phyloP scores from a whole-genome alignment of 2,888 invertebrate species.

The Tenthredo mesomela region DNA sequence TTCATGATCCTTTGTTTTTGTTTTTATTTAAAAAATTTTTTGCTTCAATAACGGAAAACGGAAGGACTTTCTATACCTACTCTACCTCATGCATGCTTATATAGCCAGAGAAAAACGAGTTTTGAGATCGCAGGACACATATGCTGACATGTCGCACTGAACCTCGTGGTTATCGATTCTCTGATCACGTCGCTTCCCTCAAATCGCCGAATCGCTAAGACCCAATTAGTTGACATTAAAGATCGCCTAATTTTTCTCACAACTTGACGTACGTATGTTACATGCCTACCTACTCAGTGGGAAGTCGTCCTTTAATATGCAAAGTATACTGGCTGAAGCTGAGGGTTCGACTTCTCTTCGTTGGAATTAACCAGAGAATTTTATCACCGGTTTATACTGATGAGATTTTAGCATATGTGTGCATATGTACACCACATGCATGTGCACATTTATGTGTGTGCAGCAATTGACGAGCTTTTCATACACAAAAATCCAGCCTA shows the following conservation, averaged over 20 bases:
- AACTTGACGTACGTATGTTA: not conserved
- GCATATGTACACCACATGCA: not conserved
- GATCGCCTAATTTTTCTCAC: not conserved
- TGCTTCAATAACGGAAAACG: constrained; percentile 30
- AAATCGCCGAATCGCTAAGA: not conserved
- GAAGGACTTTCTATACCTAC: not conserved
- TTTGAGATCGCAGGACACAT: too few species aligned
- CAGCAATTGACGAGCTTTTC: not conserved
- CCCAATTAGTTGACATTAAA: not conserved
- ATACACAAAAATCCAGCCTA: not conserved
- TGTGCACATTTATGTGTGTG: not conserved
- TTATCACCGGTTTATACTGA: not conserved
- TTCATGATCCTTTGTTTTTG: not conserved
- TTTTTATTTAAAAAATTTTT: constrained; percentile 19
- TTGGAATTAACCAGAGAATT: not conserved
- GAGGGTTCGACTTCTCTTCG: not conserved
- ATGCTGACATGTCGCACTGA: not conserved
- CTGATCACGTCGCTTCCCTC: too few species aligned
- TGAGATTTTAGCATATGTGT: not conserved
- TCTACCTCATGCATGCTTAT: too few species aligned
- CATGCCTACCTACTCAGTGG: not conserved
- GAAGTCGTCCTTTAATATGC: constrained; percentile 44
- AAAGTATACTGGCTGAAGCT: not conserved
- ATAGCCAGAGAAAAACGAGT: too few species aligned
- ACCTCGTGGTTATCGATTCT: too few species aligned